Base-by-base conservation (phyloP, 2,888 invertebrate genomes). In the Pyrgus malvae region DNA sequence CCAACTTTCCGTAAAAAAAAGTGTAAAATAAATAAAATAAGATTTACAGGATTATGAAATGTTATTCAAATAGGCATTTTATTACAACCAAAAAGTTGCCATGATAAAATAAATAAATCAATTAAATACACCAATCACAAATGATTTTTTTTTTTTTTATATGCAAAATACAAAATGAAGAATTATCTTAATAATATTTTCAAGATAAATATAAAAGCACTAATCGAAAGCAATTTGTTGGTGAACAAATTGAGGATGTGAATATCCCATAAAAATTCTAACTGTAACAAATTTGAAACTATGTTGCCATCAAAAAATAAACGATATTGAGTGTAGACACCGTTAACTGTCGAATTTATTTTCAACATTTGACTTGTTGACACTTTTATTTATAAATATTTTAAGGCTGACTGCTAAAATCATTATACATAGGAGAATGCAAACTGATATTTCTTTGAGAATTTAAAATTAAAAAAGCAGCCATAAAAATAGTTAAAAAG, bases 281-380 rank as follows among this genome's bases (percentile, higher is more conserved):
- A 41, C 25, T 23, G 70, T 65, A 67, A 75, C 76, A 75, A 74
- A 77, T 76, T 68, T 71, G 71, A 70, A 58, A 60, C 65, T 69
- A 69, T 76, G 76, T 21, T 46, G 73, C 78, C 64, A 66, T 66
- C 76, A 80, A 76, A 79, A 78, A 75, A 77, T 76, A 77, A 74
- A 78, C 78, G 83, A 83, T 83, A 84, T 83, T 71, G 74, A 70
- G 73, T 75, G 78, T 64, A 66, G 76, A 78, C 74, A 72, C 77
- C 82, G 80, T 85, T 84, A 85, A 79, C 69, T 70, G 58, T 59
- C 67, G 72, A 72, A 84, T 85, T 85, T 86, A 84, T 83, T 74
- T 65, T 69, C 72, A 82, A 74, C 82, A 79, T 74, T 68, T 79
- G 83, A 78, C 61, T 63, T 63, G 80, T 68, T 74, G 87, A 85